Base-by-base conservation (phyloP, 2,888 invertebrate genomes). In the Boloria euphrosyne region DNA sequence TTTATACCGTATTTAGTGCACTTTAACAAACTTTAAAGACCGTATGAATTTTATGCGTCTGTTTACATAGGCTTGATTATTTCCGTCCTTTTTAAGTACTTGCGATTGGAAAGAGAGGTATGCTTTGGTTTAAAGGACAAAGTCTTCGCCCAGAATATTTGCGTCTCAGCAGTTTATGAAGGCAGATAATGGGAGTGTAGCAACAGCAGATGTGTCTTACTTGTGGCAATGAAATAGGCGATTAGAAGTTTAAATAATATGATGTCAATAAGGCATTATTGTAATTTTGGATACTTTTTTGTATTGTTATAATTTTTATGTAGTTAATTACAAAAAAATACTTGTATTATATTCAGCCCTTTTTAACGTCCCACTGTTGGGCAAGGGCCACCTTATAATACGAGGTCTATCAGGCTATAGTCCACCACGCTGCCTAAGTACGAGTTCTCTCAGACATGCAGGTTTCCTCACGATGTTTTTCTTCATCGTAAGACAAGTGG, bases 91-190 rank as follows among this genome's bases (percentile, higher is more conserved):
- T 67, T 54, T 22, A 54, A 7, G 50, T 31, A 58, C 10, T 65
- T 71, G 60, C 13, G 27, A 59, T 66, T 63, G 52, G 27, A 47
- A 44, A 63, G 60, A 52, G 54, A 62, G 68, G 66, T 16, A 57
- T 13, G 13, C 3, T 57, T 59, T 63, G 59, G 59, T 63, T 66
- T 66, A 80, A 79, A 83, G 79, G 81, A 85, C 82, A 67, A 59
- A 78, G 76, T 76, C 78, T 82, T 73, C 74, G 75, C 79, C 78
- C 81, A 83, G 86, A 89, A 85, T 89, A 86, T 87, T 86, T 85
- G 83, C 80, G 78, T 83, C 81, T 80, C 81, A 80, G 80, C 80
- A 84, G 86, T 88, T 89, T 89, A 88, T 86, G 83, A 83, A 82
- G 80, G 80, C 78, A 83, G 84, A 85, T 87, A 88, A 86, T 87